Base-by-base conservation (phyloP, 2,797 vertebrate species). In the Erpetoichthys calabaricus region DNA sequence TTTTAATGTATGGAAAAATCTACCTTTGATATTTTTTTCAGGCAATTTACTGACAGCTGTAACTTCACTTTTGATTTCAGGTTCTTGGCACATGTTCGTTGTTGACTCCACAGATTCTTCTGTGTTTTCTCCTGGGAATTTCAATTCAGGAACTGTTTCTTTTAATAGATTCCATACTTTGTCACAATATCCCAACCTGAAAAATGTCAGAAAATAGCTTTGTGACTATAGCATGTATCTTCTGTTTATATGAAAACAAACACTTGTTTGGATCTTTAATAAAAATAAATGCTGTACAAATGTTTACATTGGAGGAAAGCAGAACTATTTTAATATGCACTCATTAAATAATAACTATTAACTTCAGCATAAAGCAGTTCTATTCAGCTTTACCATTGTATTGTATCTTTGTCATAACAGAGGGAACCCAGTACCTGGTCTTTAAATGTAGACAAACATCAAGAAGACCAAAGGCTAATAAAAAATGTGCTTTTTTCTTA, bases 111-210 rank as follows among this genome's bases (percentile, higher is more conserved):
- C 44, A 8, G 58, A 52, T 45, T n/a, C 53, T 56, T 75, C 74
- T 47, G 64, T 61, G 61, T 46, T 44, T 9, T 63, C 67, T 3
- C 79, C 64, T 42, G 71, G 62, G 45, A 85, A 59, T 54, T 75
- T 85, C 73, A 89, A 97, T 62, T 78, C 74, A 41, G 91, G 88
- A 59, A 94, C 64, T 64, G 61, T 60, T 6, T 79, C 72, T 72
- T 73, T 87, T 62, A 98, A 73, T 68, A 92, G 82, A 57, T 77
- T 65, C 94, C 92, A 97, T 5, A 86, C 68, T 74, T 83, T 79
- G 57, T 70, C 72, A 8, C 67, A 45, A 60, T 79, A 67, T 7
- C 57, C 61, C 51, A 74, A 63, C 57, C 92, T 95, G 69, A 68
- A 63, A 73, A 64, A 63, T 44, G 64, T 56, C 44, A 62, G 56